A percentile compares a stretch with the other conserved stretches of the same genome.
These are phyloP conservation scores for Chelon labrosus DNA, from an alignment of 2,797 vertebrate genomes.

Conservation along the genomic window DNA sequence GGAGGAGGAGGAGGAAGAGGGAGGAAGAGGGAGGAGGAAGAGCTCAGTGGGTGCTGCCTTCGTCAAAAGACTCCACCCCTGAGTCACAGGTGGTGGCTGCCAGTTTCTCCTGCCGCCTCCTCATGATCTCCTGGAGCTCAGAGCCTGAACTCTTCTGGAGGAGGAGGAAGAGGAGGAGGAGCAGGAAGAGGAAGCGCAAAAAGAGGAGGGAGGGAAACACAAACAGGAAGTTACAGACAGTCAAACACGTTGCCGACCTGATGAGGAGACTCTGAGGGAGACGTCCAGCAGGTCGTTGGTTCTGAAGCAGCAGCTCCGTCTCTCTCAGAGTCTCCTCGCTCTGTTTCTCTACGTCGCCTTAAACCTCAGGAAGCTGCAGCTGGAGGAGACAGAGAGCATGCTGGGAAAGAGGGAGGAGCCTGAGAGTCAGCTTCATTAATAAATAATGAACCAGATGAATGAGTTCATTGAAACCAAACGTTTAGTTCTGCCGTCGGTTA, in stretches of 20 bases:
- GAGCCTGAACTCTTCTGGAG: conserved; percentile 86
- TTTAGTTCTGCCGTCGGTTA: too few relatives aligned
- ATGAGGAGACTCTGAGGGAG: background rate
- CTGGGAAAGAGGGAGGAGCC: too few relatives aligned
- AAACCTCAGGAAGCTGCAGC: too few relatives aligned
- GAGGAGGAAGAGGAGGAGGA: background rate
- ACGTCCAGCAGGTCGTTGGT: too few relatives aligned
- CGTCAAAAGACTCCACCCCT: conserved; percentile 96
- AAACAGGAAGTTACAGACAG: background rate
- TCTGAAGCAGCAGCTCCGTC: too few relatives aligned
- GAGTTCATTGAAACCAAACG: too few relatives aligned
- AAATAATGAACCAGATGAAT: too few relatives aligned
- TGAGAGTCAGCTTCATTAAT: too few relatives aligned
- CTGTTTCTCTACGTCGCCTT: too few relatives aligned
- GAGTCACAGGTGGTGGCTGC: conserved; percentile 91
- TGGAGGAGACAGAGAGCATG: too few relatives aligned
- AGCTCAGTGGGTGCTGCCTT: conserved; percentile 91
- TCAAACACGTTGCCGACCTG: background rate
- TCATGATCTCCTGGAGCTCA: conserved; percentile 97
- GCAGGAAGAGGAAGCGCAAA: background rate
- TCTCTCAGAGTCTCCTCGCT: too few relatives aligned
- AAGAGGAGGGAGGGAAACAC: background rate
- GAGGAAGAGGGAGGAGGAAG: background rate
- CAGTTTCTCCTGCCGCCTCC: conserved; percentile 95
- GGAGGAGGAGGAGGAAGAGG: background rate